Conservation (phyloP, 2,113 vertebrate species). For the Fregetta grallaria region DNA sequence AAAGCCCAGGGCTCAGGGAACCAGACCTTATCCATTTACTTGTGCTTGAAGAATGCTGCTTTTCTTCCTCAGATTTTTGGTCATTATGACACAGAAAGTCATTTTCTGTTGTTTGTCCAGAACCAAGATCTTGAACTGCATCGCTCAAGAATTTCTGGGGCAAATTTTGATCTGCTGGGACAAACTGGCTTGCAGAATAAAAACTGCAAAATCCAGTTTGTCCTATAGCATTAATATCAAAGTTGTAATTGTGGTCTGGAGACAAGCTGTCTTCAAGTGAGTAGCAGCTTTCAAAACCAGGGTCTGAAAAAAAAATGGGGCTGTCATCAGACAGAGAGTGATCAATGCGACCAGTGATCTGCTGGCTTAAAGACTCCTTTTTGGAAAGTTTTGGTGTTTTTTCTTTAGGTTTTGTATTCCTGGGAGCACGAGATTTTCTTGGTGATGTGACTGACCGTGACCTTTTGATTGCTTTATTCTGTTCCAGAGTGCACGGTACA, state of each 20-base stretch:
- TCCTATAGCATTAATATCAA: conserved; percentile 93
- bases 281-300: conserved; percentile 90
- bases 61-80: conserved; percentile 77
- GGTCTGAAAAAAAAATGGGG: conserved; percentile 85
- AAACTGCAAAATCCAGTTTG: conserved; percentile 91
- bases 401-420: conserved; percentile 77
- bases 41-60: conserved; percentile 68
- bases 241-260: conserved; percentile 93
- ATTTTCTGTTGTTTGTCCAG: conserved; percentile 73
- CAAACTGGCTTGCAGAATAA: conserved; percentile 92
- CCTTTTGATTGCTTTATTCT: conserved; percentile 77
- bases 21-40: conserved; percentile 71
- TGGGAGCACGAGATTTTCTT: conserved; percentile 82
- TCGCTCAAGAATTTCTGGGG: conserved; percentile 96
- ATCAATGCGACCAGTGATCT: conserved; percentile 69
- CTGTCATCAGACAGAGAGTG: conserved; percentile 79
- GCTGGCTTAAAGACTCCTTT: conserved; percentile 72
- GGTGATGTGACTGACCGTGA: conserved; percentile 68
- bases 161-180: conserved; percentile 92
- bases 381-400: conserved; percentile 79
- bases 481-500: conserved; percentile 60
- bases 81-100: conserved; percentile 71
- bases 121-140: conserved; percentile 84
- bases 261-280: conserved; percentile 95
- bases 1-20: conserved; percentile 84